Base-by-base conservation (phyloP, 2,113 vertebrate species). In the Romanogobio albipinnatus region DNA sequence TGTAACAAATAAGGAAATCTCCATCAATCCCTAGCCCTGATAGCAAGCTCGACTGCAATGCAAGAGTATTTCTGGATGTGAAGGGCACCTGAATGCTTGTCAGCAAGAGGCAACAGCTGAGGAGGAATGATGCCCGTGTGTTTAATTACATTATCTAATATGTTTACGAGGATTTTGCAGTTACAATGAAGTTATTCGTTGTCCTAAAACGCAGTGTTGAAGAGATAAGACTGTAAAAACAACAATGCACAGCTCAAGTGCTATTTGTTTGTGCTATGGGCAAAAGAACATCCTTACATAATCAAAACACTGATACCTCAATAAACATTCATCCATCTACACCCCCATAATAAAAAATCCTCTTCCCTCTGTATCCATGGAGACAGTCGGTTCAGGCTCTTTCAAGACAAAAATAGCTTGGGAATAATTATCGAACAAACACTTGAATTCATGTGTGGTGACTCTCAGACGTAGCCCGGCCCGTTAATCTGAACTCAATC, bases 361-460 rank as follows among this genome's bases (percentile, higher is more conserved):
- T 51, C 79, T 36, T 81, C 79, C 43, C 26, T 51, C 61, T n/a
- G 79, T 81, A 68, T 81, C 79, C 79, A 81, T 81, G 61, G 61
- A 81, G 79, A 81, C 78, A 45, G 56, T 66, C 2, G 8, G 79
- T 49, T 64, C 59, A 45, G 17, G 43, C 78, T 81, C 61, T 51
- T 68, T 19, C 59, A 81, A 29, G 78, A 81, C 79, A 68, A 68
- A 81, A 68, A 81, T 81, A 81, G 79, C 79, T 36, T 33, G 62
- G 79, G 61, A 36, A 68, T 68, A 68, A 81, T 68, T 68, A 66
- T 68, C 24, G 61, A 49, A 64, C 45, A 81, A 49, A 33, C 79
- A 81, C 61, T 81, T 68, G 61, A 81, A 64, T 81, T 66, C 78
- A 81, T 47, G 61, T 66, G 45, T 51, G 78, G 61, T 22, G 79